Base-by-base conservation (phyloP, 2,888 invertebrate genomes). In the Chirona hameri region DNA sequence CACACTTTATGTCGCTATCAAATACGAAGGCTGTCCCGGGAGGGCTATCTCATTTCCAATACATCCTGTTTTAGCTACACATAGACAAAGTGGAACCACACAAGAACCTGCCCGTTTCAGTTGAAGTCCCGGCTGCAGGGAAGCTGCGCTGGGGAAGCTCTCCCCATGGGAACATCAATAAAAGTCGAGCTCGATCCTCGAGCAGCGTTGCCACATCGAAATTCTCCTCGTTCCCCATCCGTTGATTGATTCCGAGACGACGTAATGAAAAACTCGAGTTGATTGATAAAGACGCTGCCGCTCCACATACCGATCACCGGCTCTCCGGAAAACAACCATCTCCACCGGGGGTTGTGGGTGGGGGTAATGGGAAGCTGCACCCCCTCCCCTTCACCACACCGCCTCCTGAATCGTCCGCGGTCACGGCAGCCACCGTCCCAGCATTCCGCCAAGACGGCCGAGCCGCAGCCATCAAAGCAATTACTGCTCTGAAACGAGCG, bases 261-360 rank as follows among this genome's bases (percentile, higher is more conserved):
- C 76, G 76, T 76, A 76, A 76, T 76, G 76, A 76, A 76, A 76
- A 76, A 76, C 76, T 46, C 39, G 46, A 24, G 39, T 27, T 76
- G 76, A 76, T 76, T 76, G 76, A 76, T 76, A 76, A 46, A 76
- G 76, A 76, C 46, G 46, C 39, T 46, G 24, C 76, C 1, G 39
- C 76, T 14, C 21, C 76, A 76, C 76, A 76, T 76, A 76, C 76
- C 76, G 46, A 76, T 76, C 31, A 76, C 27, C 0, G 21, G 46
- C 39, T 3, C 76, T 24, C n/a, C 21, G 24, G 24, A 46, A 39
- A 76, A 76, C 76, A 76, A 46, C 76, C 10, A 27, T 39, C n/a
- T 65, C 27, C 65, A 7, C 60, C 24, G 60, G 24, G 2, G 18
- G 10, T 52, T 14, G 52, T n/a, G n/a, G n/a, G n/a, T n/a, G n/a